Evolutionary conservation across 2,113 vertebrate species (phyloP).

Genomic region (Zootoca vivipara): DNA sequence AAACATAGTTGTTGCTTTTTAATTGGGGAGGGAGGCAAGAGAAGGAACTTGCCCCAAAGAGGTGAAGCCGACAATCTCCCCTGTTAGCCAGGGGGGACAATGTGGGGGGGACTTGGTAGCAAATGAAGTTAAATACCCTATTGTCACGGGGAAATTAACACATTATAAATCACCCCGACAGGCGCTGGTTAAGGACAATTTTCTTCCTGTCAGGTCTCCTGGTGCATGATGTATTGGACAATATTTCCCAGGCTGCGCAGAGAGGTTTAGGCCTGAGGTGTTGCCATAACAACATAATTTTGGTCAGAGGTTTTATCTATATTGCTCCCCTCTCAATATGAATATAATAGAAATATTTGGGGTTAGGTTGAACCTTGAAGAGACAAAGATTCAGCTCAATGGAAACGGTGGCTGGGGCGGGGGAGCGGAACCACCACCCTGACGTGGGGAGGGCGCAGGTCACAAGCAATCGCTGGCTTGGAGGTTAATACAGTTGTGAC

Average conservation of each 20-base stretch:
- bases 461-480: background rate
- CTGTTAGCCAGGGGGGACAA: constrained; percentile 2
- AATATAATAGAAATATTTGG: constrained; percentile 35
- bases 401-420: background rate
- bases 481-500: constrained; percentile 1
- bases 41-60: background rate
- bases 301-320: constrained; percentile 43
- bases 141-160: constrained; percentile 40
- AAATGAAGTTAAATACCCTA: constrained; percentile 49
- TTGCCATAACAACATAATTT: constrained; percentile 51
- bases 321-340: constrained; percentile 1
- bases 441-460: background rate
- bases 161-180: constrained; percentile 48
- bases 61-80: background rate
- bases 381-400: background rate
- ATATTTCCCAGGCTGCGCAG: constrained; percentile 37
- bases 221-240: constrained; percentile 42
- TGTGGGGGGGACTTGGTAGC: constrained; percentile 1
- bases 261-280: constrained; percentile 29
- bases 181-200: constrained; percentile 46
- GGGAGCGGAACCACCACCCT: background rate
- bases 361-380: constrained; percentile 21
- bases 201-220: constrained; percentile 42
- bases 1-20: no score
- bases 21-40: background rate